Evolutionary conservation across 2,888 invertebrate species (phyloP).

Genomic region (Ernsta delagoae): DNA sequence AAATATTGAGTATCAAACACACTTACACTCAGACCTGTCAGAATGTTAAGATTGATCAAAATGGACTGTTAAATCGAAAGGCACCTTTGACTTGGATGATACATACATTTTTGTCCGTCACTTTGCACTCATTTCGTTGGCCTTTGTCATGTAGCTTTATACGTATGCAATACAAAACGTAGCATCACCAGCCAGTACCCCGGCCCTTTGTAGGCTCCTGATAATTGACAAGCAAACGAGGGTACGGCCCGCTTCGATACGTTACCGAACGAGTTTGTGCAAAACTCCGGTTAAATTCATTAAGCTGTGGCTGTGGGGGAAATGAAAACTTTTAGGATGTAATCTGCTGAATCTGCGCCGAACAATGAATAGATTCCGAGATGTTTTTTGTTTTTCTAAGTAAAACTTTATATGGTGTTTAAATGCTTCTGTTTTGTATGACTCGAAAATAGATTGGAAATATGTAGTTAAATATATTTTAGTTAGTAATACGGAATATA

Average conservation of each 20-base stretch:
- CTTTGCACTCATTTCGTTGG: background rate
- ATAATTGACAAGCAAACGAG: conserved; percentile 76
- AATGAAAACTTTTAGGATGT: conserved; percentile 2
- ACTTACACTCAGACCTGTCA: background rate
- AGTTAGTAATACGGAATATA: too few species aligned
- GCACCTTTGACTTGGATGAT: too few species aligned
- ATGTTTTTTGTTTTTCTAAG: too few species aligned
- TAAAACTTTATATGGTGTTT: too few species aligned
- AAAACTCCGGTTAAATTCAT: conserved; percentile 3
- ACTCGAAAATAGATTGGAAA: too few species aligned
- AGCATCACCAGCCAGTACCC: background rate
- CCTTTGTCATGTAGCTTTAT: background rate
- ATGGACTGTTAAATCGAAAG: too few species aligned
- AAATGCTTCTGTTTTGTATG: too few species aligned
- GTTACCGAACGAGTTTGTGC: conserved; percentile 1
- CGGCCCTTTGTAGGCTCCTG: conserved; percentile 41
- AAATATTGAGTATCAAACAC: background rate
- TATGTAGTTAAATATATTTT: too few species aligned
- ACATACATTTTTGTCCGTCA: background rate
- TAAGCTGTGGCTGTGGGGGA: background rate
- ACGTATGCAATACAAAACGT: background rate
- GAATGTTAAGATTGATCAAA: too few species aligned
- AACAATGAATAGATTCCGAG: background rate
- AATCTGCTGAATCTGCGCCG: background rate
- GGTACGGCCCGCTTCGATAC: conserved; percentile 49